Base-by-base conservation (phyloP, 2,113 vertebrate species). In the Peromyscus polionotus region DNA sequence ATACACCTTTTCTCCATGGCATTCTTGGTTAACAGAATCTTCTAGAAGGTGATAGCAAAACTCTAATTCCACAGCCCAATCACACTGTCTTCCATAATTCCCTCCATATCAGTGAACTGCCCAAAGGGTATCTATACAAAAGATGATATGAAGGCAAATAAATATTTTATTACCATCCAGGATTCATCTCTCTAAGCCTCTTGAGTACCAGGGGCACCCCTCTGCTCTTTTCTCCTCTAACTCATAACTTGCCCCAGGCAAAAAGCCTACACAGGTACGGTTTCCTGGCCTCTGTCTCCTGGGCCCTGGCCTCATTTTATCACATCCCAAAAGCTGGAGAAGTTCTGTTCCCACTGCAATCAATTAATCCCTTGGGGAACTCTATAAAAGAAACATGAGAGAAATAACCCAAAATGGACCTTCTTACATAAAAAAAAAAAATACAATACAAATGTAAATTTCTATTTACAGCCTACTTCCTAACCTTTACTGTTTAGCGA, bases 351-450 rank as follows among this genome's bases (percentile, higher is more conserved):
- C 79, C 16, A 59, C 42, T 94, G 65, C 91, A 85, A 72, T 10
- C 65, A 36, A 5, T 5, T 28, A 85, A 36, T 42, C 7, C n/a
- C 45, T 72, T 3, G 67, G n/a, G 65, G 33, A 92, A 92, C 14
- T 17, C 79, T 54, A 0, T 68, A 59, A 93, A 57, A 94, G n/a
- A 94, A 31, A 48, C 0, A 92, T 33, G n/a, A 95, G 3, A 83
- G 19, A 70, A 91, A 61, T 81, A 81, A 92, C 28, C 26, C 17
- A 19, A 89, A 67, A 42, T 26, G 33, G 3, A 9, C 19, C 33
- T 67, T 96, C 22, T 59, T 65, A 51, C 7, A 76, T 42, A 91
- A 88, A 95, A 8, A 83, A 83, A 91, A 88, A 95, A 8, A 77
- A 83, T 65, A 85, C 48, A 70, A 67, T 45, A 95, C 70, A 97